Percentiles rank a stretch among this genome's conserved stretches.
Conservation (phyloP, 2,113 vertebrate genomes). For the Rhizomys pruinosus region DNA sequence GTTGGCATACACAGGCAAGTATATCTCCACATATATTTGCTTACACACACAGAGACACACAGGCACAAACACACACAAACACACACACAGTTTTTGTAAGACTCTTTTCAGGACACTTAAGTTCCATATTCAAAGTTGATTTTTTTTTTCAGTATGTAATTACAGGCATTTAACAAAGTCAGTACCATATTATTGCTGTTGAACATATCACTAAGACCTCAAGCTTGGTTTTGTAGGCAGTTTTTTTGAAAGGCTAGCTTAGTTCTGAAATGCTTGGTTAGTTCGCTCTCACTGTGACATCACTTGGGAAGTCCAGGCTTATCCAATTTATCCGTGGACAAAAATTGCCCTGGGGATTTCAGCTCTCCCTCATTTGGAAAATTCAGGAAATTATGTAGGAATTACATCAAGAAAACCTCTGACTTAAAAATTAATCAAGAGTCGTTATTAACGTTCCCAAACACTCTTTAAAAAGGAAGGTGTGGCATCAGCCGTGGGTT, state of each 20-base stretch:
- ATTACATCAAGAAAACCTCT: slow-evolving; percentile 61
- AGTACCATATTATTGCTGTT: neutral
- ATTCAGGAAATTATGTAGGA: slow-evolving; percentile 63
- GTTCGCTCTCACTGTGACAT: neutral
- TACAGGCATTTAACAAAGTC: slow-evolving; percentile 19
- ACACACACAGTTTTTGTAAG: neutral
- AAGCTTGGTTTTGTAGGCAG: slow-evolving; percentile 50
- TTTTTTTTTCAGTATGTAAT: slow-evolving; percentile 62
- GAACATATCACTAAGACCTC: neutral
- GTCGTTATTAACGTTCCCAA: neutral
- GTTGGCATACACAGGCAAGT: neutral
- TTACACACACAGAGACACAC: neutral
- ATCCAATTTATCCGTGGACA: slow-evolving; percentile 62
- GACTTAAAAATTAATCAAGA: slow-evolving; percentile 57
- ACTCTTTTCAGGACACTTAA: neutral
- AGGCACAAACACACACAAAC: neutral
- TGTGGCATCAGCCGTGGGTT: no score
- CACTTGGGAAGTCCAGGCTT: slow-evolving; percentile 77
- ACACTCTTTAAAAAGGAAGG: slow-evolving; percentile 29
- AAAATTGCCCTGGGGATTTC: slow-evolving; percentile 73
- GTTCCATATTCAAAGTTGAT: neutral
- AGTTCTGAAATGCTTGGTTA: slow-evolving; percentile 59
- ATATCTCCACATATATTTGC: no score
- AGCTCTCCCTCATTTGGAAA: slow-evolving; percentile 58
- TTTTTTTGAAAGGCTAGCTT: slow-evolving; percentile 56